phyloP scores from a whole-genome alignment of 2,113 vertebrate species.

The Notiomystis cincta region DNA sequence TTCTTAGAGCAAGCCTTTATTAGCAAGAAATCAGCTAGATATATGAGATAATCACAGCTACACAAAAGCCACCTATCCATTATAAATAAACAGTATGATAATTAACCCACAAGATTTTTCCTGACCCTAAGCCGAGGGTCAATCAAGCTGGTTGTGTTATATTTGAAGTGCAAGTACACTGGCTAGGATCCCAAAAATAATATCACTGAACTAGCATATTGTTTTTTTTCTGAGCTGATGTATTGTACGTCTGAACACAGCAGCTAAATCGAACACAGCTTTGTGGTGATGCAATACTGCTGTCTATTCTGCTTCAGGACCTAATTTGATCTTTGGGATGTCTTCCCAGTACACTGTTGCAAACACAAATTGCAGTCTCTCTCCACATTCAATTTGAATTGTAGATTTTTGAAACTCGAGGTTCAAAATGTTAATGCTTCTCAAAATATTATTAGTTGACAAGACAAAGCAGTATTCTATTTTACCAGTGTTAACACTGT shows the following conservation, averaged over 20 bases:
- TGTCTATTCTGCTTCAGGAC: not conserved
- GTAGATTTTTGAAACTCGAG: not conserved
- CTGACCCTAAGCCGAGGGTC: not conserved
- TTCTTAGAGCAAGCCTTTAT: not conserved
- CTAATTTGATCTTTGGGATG: not conserved
- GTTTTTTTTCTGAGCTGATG: not conserved
- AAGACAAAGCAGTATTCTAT: conserved; percentile 40
- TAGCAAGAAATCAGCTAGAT: not conserved
- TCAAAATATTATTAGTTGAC: conserved; percentile 20
- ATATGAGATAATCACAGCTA: not conserved
- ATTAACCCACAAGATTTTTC: not conserved
- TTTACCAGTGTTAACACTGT: conserved; percentile 28
- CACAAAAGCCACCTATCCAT: not conserved
- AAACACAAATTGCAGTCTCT: not conserved
- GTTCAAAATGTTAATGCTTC: conserved; percentile 14
- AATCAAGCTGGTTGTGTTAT: not conserved
- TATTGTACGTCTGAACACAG: not conserved
- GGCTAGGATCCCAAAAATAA: not conserved
- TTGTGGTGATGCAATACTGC: not conserved
- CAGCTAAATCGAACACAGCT: not conserved
- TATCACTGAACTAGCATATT: not conserved
- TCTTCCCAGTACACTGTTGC: not conserved
- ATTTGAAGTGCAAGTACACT: not conserved
- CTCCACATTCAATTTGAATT: not conserved
- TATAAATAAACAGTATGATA: not conserved